Conservation (phyloP, 1,140 invertebrate species). For the Drosophila albomicans region DNA sequence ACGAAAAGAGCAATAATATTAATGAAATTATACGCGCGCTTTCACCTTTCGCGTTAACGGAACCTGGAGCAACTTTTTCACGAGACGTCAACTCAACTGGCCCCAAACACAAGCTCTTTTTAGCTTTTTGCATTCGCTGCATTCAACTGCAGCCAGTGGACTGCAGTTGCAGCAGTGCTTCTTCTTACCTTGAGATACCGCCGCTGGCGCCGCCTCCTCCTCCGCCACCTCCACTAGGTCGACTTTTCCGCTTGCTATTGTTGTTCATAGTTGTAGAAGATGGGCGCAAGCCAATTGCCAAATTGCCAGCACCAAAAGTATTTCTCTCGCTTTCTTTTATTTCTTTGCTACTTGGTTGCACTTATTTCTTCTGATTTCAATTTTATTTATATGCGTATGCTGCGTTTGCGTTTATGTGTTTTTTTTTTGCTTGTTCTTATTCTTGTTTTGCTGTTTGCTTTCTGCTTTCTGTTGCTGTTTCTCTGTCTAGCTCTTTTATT, state of each 20-base stretch:
- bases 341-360: conserved; percentile 30
- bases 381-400: conserved; percentile 52
- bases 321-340: conserved; percentile 35
- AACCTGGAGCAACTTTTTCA: conserved; percentile 50
- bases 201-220: conserved; percentile 64
- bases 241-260: conserved; percentile 84
- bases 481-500: conserved; percentile 32
- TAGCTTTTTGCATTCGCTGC: conserved; percentile 36
- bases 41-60: conserved; percentile 71
- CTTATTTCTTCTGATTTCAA: conserved; percentile 54
- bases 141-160: conserved; percentile 47
- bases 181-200: conserved; percentile 82
- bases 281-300: conserved; percentile 54
- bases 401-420: conserved; percentile 23
- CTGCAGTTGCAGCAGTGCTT: conserved; percentile 48
- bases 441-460: conserved; percentile 27
- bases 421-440: conserved; percentile 13
- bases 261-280: conserved; percentile 64
- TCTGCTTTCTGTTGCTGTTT: conserved; percentile 34
- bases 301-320: conserved; percentile 63
- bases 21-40: conserved; percentile 59
- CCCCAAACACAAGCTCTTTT: conserved; percentile 22
- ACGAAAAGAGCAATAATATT: conserved; percentile 22
- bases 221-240: conserved; percentile 72
- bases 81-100: conserved; percentile 25